These are phyloP conservation scores for Dascyllus trimaculatus DNA, from an alignment of 2,113 vertebrate species.

Conservation along the genomic window DNA sequence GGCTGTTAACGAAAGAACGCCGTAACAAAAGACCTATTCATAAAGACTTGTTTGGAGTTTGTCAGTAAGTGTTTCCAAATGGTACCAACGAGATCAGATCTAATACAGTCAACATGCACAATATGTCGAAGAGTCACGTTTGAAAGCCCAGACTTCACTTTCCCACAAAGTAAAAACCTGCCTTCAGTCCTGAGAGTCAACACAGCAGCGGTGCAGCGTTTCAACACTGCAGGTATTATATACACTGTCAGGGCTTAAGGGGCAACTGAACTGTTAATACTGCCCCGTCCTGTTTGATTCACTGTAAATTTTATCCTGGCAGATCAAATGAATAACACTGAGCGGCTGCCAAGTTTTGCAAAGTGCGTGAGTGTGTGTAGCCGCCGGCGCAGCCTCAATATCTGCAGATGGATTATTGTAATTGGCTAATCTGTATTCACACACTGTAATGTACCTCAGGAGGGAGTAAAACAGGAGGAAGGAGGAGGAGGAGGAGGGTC, in stretches of 20 bases:
- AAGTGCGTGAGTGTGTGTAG: conserved; percentile 34
- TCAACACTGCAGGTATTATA: conserved; percentile 24
- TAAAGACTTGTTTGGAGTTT: conserved; percentile 36
- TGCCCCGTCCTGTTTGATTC: conserved; percentile 39
- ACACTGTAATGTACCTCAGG: conserved; percentile 42
- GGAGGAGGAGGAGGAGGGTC: conserved; percentile 17
- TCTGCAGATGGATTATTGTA: conserved; percentile 47
- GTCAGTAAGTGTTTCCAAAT: conserved; percentile 62
- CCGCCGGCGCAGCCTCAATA: conserved; percentile 44
- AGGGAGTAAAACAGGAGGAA: conserved; percentile 19
- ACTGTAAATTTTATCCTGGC: conserved; percentile 12
- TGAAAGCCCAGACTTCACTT: conserved; percentile 35
- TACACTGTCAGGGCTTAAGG: conserved; percentile 9
- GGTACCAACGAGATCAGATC: conserved; percentile 13
- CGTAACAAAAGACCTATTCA: conserved; percentile 47
- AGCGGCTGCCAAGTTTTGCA: conserved; percentile 53
- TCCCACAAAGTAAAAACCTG: not conserved
- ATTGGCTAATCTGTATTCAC: conserved; percentile 65
- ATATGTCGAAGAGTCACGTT: conserved; percentile 1
- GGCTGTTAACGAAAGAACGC: conserved; percentile 35
- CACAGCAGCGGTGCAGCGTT: conserved; percentile 8
- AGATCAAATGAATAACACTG: conserved; percentile 47
- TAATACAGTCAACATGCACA: conserved; percentile 3
- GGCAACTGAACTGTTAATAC: conserved; percentile 17
- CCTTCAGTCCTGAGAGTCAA: conserved; percentile 15